These are phyloP conservation scores for Ochotona curzoniae DNA, from an alignment of 2,113 vertebrate species.

Conservation along the genomic window DNA sequence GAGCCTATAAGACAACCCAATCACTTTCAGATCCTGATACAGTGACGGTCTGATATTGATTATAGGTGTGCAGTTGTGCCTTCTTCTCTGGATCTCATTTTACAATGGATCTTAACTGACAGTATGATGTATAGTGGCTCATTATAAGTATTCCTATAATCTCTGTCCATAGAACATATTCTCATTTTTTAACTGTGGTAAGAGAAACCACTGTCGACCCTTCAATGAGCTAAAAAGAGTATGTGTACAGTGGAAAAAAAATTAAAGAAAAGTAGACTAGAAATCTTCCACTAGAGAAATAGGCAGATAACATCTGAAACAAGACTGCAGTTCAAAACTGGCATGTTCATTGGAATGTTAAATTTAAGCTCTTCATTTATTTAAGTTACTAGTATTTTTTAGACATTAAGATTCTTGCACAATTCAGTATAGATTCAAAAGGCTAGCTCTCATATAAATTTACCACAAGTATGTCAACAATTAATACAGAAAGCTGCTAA, in stretches of 20 bases:
- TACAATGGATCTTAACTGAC: constrained; percentile 30
- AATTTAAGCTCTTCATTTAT: not conserved
- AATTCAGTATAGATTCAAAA: constrained; percentile 5
- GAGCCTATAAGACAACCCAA: not conserved
- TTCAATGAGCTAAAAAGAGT: not conserved
- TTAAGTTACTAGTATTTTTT: not conserved
- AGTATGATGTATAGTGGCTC: not conserved
- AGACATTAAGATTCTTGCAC: not conserved
- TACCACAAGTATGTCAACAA: not conserved
- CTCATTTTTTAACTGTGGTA: not conserved
- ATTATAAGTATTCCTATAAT: not conserved
- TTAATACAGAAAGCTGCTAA: not conserved
- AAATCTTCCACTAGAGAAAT: not conserved
- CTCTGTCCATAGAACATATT: not conserved
- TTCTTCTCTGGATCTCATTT: constrained; percentile 55
- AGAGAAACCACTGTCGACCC: constrained; percentile 31
- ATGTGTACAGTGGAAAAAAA: not conserved
- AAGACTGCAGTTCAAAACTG: not conserved
- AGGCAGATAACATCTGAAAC: not conserved
- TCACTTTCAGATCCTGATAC: constrained; percentile 44
- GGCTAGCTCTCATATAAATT: not conserved
- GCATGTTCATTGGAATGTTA: not conserved
- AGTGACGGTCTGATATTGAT: constrained; percentile 60
- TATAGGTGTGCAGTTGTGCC: constrained; percentile 36
- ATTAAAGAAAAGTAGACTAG: not conserved